Evolutionary conservation across 2,113 vertebrate genomes (phyloP), one percentile per base, ranked within the genome.

Genomic region (Corythornis cristatus): DNA sequence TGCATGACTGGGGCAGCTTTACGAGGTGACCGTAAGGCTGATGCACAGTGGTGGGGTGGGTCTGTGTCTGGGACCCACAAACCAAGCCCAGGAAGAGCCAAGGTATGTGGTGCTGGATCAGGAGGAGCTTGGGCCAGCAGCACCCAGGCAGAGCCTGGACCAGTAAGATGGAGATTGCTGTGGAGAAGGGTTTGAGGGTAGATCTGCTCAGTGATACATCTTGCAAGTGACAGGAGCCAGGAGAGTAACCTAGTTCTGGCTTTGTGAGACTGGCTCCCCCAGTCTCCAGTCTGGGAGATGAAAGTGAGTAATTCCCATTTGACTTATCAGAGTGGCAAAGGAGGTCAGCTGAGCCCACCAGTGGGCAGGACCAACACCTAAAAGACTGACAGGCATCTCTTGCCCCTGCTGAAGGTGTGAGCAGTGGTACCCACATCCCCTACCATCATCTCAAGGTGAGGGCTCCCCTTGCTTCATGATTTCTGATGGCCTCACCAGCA

Each of bases 281-380:
- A 2, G 5, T 42, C 70, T 65, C 68, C 23, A 19, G 23, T 42
- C 40, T 0, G 1, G 12, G 68, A 82, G 64, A n/a, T n/a, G 35
- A 20, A 70, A 77, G 33, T n/a, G 35, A 88, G 79, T 50, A 83
- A 64, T 68, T 64, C 2, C 64, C 62, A 65, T 21, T 25, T 29
- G 78, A 50, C 33, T 68, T 3, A 4, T 40, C 74, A 82, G 57
- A 48, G 53, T 0, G 1, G 66, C 0, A 0, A 26, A 85, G 9
- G 29, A 53, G 21, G 57, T 72, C 62, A 70, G 11, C 43, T 26
- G 43, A 8, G 31, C 42, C 72, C 7, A 13, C 21, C 48, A 31
- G 35, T 1, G 0, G 22, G 9, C 7, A 3, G 40, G 12, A 21
- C 29, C 15, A 9, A 40, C 0, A 0, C 28, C 37, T 8, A 13